Evolutionary conservation across 2,888 invertebrate genomes (phyloP).

Genomic region (Caenorhabditis virilis): DNA sequence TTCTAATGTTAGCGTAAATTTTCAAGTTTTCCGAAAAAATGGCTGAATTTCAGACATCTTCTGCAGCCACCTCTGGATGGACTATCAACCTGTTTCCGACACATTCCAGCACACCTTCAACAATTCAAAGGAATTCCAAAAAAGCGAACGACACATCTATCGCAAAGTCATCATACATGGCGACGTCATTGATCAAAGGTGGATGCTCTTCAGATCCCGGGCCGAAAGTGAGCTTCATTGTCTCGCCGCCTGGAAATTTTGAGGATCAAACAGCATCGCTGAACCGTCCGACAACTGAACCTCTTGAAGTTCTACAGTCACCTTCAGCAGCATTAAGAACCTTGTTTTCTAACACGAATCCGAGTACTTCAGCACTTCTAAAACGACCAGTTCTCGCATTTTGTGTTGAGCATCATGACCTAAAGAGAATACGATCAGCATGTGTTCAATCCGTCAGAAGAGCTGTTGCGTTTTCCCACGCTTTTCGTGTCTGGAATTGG

Average conservation of each 20-base stretch:
- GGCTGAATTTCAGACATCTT: slow-evolving; percentile 35
- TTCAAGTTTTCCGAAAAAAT: not conserved
- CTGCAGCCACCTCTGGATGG: slow-evolving; percentile 74
- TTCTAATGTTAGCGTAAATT: slow-evolving; percentile 39
- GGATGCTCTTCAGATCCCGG: slow-evolving; percentile 69
- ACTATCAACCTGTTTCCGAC: slow-evolving; percentile 61
- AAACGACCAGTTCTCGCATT: slow-evolving; percentile 86
- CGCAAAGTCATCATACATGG: slow-evolving; percentile 36
- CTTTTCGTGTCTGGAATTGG: slow-evolving; percentile 85
- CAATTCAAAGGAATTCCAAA: slow-evolving; percentile 24
- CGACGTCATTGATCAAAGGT: slow-evolving; percentile 13
- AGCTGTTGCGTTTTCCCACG: slow-evolving; percentile 69
- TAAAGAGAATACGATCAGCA: slow-evolving; percentile 77
- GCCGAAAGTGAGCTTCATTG: slow-evolving; percentile 53
- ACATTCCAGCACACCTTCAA: slow-evolving; percentile 41
- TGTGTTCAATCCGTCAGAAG: slow-evolving; percentile 84
- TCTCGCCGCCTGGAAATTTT: slow-evolving; percentile 36
- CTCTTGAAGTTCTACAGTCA: slow-evolving; percentile 46
- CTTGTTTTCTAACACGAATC: slow-evolving; percentile 45
- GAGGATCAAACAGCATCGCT: slow-evolving; percentile 32
- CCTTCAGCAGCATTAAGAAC: slow-evolving; percentile 57
- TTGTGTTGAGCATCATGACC: slow-evolving; percentile 73
- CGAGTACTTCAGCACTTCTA: slow-evolving; percentile 69
- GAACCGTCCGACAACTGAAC: slow-evolving; percentile 16
- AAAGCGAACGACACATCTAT: slow-evolving; percentile 17